Base-by-base conservation (phyloP, 1,140 invertebrate species). In the Drosophila jambulina region DNA sequence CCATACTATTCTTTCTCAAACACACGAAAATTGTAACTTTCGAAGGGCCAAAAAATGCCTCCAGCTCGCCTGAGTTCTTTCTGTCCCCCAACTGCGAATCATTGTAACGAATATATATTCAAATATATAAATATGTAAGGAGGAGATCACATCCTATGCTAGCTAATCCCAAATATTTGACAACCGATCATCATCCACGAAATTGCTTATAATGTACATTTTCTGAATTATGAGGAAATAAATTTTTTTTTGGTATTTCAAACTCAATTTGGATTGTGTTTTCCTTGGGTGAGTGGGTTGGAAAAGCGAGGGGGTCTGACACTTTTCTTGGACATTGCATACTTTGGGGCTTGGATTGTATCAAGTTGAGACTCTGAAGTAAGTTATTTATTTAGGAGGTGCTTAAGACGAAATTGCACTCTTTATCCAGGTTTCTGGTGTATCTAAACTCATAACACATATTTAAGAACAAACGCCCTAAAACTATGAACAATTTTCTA, bases 221-320 rank as follows among this genome's bases (percentile, higher is more conserved):
- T 78, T 82, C 82, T 54, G 61, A 78, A 58, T 75, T 72, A 71
- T 46, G 75, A 64, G 75, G 45, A 82, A 85, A 85, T 85, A 85
- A 85, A 85, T 67, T 78, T 86, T 86, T 82, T 85, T 85, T 85
- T 82, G 82, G 83, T 85, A 87, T 82, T 85, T 84, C 82, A 84
- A 80, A 80, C 82, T 85, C 54, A 82, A 62, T 27, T 17, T 25
- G 12, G 23, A 6, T n/a, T 36, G 1, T 15, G n/a, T 60, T 72
- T 76, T 60, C 6, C 15, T 64, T 57, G 10, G 9, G 15, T 19
- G 27, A n/a, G 2, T 8, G 49, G n/a, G 4, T 17, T 15, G 36
- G 36, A 3, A 17, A 17, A 21, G 21, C 7, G 4, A 7, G 6
- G 2, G 34, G 12, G 32, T 6, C 3, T 6, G 10, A 32, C 10